These are phyloP conservation scores for Oryzias curvinotus DNA, from an alignment of 2,113 vertebrate species.

Conservation along the genomic window DNA sequence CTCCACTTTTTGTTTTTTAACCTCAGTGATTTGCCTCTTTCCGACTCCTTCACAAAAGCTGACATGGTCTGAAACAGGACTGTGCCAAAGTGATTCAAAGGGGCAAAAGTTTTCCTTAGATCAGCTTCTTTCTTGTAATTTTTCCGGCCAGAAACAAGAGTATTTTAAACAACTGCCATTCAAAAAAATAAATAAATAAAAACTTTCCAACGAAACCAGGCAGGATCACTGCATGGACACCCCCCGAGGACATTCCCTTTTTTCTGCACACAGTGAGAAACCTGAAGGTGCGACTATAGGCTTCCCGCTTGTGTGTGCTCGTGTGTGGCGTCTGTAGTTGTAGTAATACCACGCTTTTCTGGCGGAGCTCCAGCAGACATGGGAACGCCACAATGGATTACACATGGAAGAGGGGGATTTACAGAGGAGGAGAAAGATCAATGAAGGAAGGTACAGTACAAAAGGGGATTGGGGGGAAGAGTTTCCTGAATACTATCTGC, in stretches of 20 bases:
- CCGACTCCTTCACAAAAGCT: conserved; percentile 12
- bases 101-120: conserved; percentile 21
- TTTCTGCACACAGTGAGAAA: conserved; percentile 31
- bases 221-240: conserved; percentile 15
- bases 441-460: conserved; percentile 47
- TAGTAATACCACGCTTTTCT: conserved; percentile 61
- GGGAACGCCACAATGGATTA: conserved; percentile 65
- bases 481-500: conserved; percentile 51
- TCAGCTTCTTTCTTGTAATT: conserved; percentile 25
- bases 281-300: conserved; percentile 30
- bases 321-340: conserved; percentile 28
- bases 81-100: conserved; percentile 33
- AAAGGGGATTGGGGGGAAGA: conserved; percentile 29
- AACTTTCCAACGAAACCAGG: conserved; percentile 26
- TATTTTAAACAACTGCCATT: conserved; percentile 38
- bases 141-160: conserved; percentile 8
- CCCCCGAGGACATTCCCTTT: conserved; percentile 42
- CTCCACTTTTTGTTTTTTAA: neutral
- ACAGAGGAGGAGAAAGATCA: conserved; percentile 57
- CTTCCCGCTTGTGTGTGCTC: conserved; percentile 19
- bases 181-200: neutral
- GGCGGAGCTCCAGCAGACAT: conserved; percentile 63
- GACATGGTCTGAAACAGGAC: conserved; percentile 9
- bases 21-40: conserved; percentile 12
- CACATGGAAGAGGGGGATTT: conserved; percentile 59